phyloP scores from a whole-genome alignment of 2,113 vertebrate species.

The Embiotoca jacksoni region DNA sequence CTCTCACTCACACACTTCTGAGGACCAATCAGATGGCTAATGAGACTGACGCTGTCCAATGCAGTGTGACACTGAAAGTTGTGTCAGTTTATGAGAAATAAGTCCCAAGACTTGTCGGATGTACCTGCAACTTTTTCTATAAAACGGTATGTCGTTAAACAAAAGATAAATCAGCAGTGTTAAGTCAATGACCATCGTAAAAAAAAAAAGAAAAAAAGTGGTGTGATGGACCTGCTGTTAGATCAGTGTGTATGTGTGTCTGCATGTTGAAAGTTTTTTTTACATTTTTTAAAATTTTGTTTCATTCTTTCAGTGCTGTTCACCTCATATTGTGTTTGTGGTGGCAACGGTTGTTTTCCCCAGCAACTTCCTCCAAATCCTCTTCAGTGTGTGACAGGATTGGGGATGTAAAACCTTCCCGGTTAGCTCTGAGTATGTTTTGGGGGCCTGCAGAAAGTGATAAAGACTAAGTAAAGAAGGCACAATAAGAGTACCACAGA shows the following conservation, averaged over 20 bases:
- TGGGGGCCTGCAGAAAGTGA: conserved; percentile 30
- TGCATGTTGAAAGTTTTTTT: too few relatives aligned
- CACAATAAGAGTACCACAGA: conserved; percentile 9
- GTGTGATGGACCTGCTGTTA: too few relatives aligned
- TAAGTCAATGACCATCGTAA: conserved; percentile 23
- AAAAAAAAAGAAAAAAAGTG: neutral
- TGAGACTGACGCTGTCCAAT: conserved; percentile 26
- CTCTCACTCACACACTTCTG: conserved; percentile 12
- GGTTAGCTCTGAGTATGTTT: neutral
- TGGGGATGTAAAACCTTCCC: conserved; percentile 18
- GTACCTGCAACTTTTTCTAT: conserved; percentile 8
- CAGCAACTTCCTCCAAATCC: conserved; percentile 5
- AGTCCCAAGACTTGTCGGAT: neutral
- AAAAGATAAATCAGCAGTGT: conserved; percentile 14
- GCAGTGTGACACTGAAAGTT: conserved; percentile 30
- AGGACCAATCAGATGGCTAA: conserved; percentile 58
- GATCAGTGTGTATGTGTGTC: too few relatives aligned
- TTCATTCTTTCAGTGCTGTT: conserved; percentile 1
- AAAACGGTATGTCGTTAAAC: conserved; percentile 54
- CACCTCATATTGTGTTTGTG: neutral
- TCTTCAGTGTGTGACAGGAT: conserved; percentile 16
- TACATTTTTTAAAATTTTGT: too few relatives aligned
- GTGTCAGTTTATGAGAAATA: conserved; percentile 24
- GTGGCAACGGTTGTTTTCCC: neutral
- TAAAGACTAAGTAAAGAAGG: conserved; percentile 41